Evolutionary conservation across 2,113 vertebrate genomes (phyloP), one percentile per base, ranked within the genome.

Genomic region (Rhinogobius similis): DNA sequence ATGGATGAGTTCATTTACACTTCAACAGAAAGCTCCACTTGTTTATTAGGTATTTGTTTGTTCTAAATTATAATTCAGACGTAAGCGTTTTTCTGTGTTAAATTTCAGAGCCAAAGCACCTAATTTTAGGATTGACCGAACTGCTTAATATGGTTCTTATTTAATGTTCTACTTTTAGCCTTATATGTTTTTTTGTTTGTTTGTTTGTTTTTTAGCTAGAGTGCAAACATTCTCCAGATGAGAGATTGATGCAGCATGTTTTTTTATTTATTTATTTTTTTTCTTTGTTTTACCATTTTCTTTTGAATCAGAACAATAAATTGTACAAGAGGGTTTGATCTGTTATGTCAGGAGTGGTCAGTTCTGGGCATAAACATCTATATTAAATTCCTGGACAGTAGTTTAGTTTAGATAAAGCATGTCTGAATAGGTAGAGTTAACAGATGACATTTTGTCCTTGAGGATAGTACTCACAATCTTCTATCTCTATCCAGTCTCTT

Each of bases 331-430:
- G n/a, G 16, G 13, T 44, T 13, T 44, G 44, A 14, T 18, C 3
- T 46, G 16, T 46, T 46, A 50, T 21, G 10, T 20, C 6, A 18
- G 43, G 43, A 46, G 43, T 46, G 53, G 53, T 5, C 24, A 27
- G 23, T 23, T 6, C 12, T 41, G 80, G 82, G 85, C 75, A 79
- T 59, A 26, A 13, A 78, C 69, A 84, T 96, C 93, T 95, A 95
- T 95, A 94, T 95, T 89, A 94, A 95, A 95, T 82, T 91, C 9
- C 11, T 92, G 76, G 80, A 80, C 82, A 70, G 72, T 76, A 86
- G 75, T 88, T 91, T 82, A 78, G 77, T 76, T 76, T 77, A 83
- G 83, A 92, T 92, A 92, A 92, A 89, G 72, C 76, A 82, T 86
- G 81, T 82, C 68, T 77, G 82, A 86, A 82, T 66, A 67, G 79